phyloP scores from a whole-genome alignment of 2,797 vertebrate genomes.

The Pseudomugil gertrudae region DNA sequence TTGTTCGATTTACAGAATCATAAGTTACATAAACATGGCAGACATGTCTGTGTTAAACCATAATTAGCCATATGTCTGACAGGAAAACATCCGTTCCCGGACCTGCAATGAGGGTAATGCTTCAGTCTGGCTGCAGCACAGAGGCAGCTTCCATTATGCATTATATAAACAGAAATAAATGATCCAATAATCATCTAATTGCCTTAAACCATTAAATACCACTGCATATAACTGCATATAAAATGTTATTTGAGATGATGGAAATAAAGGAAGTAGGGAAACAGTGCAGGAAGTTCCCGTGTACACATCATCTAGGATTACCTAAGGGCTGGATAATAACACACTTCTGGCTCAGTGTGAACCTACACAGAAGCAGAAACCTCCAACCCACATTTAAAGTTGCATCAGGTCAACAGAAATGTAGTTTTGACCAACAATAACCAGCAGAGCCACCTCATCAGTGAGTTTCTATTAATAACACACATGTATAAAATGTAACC shows the following conservation, averaged over 20 bases:
- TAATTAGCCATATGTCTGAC: background rate
- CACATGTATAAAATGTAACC: background rate
- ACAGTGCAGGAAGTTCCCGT: no score
- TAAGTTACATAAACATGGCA: background rate
- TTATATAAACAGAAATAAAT: background rate
- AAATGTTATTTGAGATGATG: background rate
- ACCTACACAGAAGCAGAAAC: background rate
- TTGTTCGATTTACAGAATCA: no score
- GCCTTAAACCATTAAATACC: background rate
- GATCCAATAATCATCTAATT: background rate
- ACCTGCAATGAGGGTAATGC: no score
- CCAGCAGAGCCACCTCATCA: constrained; percentile 11
- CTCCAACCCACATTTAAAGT: background rate
- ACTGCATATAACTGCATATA: background rate
- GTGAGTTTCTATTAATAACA: constrained; percentile 33
- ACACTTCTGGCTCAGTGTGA: background rate
- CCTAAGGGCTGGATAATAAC: background rate
- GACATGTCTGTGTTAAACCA: background rate
- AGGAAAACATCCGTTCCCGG: no score
- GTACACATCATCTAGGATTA: background rate
- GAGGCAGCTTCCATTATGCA: background rate
- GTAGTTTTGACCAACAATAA: constrained; percentile 34
- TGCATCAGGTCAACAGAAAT: constrained; percentile 23
- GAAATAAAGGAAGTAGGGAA: background rate
- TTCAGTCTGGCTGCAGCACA: background rate